These are phyloP conservation scores for Hypena proboscidalis DNA, from an alignment of 2,888 invertebrate genomes.

Conservation along the genomic window DNA sequence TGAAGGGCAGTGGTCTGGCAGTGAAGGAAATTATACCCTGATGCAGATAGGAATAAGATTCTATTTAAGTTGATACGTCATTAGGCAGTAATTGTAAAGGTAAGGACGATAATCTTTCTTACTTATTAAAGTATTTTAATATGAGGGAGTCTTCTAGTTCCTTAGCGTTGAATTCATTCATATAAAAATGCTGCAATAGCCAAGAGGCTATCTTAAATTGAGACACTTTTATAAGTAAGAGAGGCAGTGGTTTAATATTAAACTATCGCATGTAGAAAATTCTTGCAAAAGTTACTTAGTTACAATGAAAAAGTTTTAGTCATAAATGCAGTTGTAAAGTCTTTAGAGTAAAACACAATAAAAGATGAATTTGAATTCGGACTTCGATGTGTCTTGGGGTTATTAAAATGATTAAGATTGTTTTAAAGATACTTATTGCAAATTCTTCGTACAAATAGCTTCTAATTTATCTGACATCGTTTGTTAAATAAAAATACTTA, in stretches of 20 bases:
- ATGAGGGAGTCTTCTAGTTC: no score
- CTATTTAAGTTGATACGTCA: no score
- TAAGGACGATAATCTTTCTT: no score
- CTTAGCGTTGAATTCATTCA: no score
- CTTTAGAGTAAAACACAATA: constrained; percentile 28
- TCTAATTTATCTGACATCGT: constrained; percentile 36
- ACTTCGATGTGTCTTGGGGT: constrained; percentile 8
- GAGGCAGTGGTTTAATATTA: not conserved
- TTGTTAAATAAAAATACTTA: constrained; percentile 41
- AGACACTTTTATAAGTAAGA: no score
- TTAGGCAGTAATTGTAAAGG: not conserved
- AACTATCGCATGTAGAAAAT: constrained; percentile 18
- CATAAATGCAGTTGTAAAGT: constrained; percentile 44
- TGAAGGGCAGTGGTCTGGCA: constrained; percentile 22
- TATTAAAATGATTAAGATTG: not conserved
- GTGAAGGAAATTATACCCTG: not conserved
- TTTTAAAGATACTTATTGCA: no score
- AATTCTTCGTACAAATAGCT: constrained; percentile 15
- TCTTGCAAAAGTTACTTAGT: constrained; percentile 18
- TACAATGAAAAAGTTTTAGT: constrained; percentile 29
- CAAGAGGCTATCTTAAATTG: no score
- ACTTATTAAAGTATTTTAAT: no score
- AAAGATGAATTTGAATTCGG: constrained; percentile 30
- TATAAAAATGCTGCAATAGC: no score
- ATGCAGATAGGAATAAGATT: not conserved